These are phyloP conservation scores for Helicoverpa assulta DNA, from an alignment of 2,888 invertebrate species.

Conservation along the genomic window DNA sequence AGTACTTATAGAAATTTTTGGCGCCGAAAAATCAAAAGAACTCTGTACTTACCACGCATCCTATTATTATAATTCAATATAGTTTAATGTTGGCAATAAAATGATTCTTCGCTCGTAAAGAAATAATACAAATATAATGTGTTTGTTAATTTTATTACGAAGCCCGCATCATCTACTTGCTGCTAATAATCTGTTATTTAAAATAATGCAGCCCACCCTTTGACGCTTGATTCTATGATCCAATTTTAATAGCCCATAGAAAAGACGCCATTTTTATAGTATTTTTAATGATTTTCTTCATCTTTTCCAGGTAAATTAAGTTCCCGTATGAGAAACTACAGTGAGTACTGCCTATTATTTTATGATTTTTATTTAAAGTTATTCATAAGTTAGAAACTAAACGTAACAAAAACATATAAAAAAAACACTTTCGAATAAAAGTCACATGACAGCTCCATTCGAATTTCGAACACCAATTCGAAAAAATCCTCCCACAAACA, in stretches of 20 bases:
- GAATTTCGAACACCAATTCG: slow-evolving; percentile 12
- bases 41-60: slow-evolving; percentile 24
- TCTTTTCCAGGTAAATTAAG: slow-evolving; percentile 76
- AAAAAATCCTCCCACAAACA: slow-evolving; percentile 63
- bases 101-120: slow-evolving; percentile 81
- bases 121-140: slow-evolving; percentile 76
- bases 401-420: not conserved
- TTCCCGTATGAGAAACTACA: slow-evolving; percentile 61
- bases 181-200: slow-evolving; percentile 59
- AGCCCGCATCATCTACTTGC: slow-evolving; percentile 76
- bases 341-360: slow-evolving; percentile 65
- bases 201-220: slow-evolving; percentile 40
- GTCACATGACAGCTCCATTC: slow-evolving; percentile 5
- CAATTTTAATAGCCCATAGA: slow-evolving; percentile 18
- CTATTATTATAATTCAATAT: slow-evolving; percentile 72
- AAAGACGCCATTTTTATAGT: not conserved
- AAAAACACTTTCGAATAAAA: not conserved
- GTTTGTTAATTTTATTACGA: slow-evolving; percentile 79
- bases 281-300: slow-evolving; percentile 24
- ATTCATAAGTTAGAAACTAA: not conserved
- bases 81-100: slow-evolving; percentile 79
- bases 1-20: slow-evolving; percentile 14
- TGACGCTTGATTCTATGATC: slow-evolving; percentile 24
- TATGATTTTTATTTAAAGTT: slow-evolving; percentile 39
- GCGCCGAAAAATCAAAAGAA: slow-evolving; percentile 48